These are phyloP conservation scores for Pammene aurita DNA, from an alignment of 2,888 invertebrate genomes.

Conservation along the genomic window DNA sequence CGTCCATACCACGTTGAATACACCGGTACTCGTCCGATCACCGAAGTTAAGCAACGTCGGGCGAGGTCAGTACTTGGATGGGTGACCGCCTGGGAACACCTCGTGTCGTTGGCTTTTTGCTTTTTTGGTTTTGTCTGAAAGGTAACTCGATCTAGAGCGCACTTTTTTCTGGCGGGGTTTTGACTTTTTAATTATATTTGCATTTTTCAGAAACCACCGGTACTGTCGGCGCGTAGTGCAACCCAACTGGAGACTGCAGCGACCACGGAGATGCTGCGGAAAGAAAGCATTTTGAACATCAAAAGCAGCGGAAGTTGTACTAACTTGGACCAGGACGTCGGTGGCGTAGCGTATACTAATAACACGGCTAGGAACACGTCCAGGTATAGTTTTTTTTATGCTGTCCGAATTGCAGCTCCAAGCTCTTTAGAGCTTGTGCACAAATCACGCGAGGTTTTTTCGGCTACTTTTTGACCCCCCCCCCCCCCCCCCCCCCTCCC, in stretches of 20 bases:
- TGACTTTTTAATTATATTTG: too few species aligned
- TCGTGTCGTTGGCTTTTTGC: constrained; percentile 47
- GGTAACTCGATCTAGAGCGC: too few species aligned
- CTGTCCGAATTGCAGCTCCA: background rate
- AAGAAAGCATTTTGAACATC: constrained; percentile 51
- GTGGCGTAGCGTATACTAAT: constrained; percentile 61
- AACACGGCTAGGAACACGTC: constrained; percentile 63
- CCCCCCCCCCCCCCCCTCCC: too few species aligned
- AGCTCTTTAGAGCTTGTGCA: too few species aligned
- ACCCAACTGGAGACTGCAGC: constrained; percentile 59
- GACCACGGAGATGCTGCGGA: constrained; percentile 36
- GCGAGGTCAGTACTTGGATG: constrained; percentile 50
- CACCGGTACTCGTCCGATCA: constrained; percentile 51
- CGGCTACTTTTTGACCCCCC: too few species aligned
- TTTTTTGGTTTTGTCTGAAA: background rate
- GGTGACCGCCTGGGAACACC: constrained; percentile 50
- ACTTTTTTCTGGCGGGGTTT: too few species aligned
- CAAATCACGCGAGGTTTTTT: too few species aligned
- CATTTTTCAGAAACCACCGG: constrained; percentile 60
- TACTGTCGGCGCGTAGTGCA: constrained; percentile 67
- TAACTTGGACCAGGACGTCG: constrained; percentile 57
- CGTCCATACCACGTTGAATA: constrained; percentile 48
- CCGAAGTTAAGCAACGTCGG: constrained; percentile 49
- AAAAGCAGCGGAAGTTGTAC: constrained; percentile 70
- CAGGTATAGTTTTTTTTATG: constrained; percentile 51